Conservation (phyloP, 2,113 vertebrate species). For the Lamprotornis superbus region DNA sequence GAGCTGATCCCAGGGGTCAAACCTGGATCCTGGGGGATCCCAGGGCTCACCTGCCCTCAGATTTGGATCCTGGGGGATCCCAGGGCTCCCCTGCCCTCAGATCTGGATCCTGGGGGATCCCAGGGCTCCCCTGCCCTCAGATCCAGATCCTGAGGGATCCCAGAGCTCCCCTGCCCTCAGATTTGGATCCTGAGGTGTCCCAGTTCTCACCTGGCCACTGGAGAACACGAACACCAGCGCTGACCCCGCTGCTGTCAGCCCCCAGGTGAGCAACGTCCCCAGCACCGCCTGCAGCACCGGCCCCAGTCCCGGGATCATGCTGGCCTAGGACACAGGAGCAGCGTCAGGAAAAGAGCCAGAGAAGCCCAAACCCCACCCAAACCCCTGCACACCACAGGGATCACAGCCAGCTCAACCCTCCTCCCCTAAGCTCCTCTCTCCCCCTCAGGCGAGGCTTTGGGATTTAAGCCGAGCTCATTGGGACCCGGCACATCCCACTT, state of each 20-base stretch:
- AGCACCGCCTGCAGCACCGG: conserved; percentile 86
- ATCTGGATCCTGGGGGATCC: rapidly evolving
- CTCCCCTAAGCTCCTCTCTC: not conserved
- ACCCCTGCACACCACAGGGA: not conserved
- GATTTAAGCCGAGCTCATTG: rapidly evolving
- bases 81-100: not conserved
- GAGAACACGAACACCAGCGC: conserved; percentile 92
- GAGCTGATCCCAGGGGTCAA: not conserved
- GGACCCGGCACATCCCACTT: rapidly evolving
- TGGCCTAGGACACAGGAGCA: not conserved
- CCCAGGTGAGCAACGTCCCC: conserved; percentile 94
- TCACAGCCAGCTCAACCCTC: rapidly evolving
- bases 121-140: not conserved
- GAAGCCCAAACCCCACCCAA: not conserved
- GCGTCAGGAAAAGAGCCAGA: rapidly evolving
- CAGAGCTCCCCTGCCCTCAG: no score
- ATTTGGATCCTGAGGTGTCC: not conserved
- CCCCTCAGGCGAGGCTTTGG: rapidly evolving
- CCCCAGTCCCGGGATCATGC: conserved; percentile 84
- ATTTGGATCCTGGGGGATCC: not conserved
- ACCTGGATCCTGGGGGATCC: no score
- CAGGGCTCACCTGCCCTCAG: not conserved
- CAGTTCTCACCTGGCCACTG: conserved; percentile 81
- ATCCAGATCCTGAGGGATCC: not conserved
- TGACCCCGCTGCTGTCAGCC: conserved; percentile 87